A percentile compares a stretch with the other conserved stretches of the same genome.
Evolutionary conservation across 2,888 invertebrate genomes (phyloP).

Genomic region (Aphodius granarius): DNA sequence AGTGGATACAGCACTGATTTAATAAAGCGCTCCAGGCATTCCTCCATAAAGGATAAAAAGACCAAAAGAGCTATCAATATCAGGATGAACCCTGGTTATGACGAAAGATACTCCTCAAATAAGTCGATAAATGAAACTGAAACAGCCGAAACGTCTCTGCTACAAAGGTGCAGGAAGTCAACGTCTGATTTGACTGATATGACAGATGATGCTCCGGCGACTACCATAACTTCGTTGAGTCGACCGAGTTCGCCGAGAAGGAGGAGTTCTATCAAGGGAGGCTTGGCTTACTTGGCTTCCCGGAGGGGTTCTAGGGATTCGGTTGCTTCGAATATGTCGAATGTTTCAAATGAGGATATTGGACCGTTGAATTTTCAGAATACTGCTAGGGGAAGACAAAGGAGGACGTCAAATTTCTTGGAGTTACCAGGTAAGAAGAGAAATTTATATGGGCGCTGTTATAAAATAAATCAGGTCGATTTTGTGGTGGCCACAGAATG

Average conservation of each 20-base stretch:
- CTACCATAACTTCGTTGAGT: constrained; percentile 63
- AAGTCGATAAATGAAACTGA: constrained; percentile 53
- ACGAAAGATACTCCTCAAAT: constrained; percentile 54
- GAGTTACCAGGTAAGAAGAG: constrained; percentile 74
- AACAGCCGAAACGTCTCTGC: constrained; percentile 49
- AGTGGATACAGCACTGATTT: constrained; percentile 27
- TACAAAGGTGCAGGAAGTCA: constrained; percentile 67
- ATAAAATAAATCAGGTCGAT: too few species aligned
- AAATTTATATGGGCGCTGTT: too few species aligned
- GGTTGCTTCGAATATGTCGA: constrained; percentile 66
- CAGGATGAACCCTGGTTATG: constrained; percentile 65
- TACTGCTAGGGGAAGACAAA: constrained; percentile 74
- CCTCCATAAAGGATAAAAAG: constrained; percentile 49
- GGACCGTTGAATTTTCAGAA: constrained; percentile 80
- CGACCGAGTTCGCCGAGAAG: constrained; percentile 68
- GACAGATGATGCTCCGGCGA: constrained; percentile 58
- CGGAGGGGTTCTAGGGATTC: constrained; percentile 82
- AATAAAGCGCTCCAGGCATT: constrained; percentile 38
- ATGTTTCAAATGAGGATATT: constrained; percentile 78
- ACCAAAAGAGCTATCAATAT: constrained; percentile 54
- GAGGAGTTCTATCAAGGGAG: constrained; percentile 69
- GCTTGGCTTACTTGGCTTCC: constrained; percentile 80
- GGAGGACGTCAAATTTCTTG: constrained; percentile 83
- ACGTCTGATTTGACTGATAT: constrained; percentile 76
- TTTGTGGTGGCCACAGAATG: too few species aligned